Conservation (phyloP, 53 echinoderm and acorn worm genomes). For the Actinopyga echinites region DNA sequence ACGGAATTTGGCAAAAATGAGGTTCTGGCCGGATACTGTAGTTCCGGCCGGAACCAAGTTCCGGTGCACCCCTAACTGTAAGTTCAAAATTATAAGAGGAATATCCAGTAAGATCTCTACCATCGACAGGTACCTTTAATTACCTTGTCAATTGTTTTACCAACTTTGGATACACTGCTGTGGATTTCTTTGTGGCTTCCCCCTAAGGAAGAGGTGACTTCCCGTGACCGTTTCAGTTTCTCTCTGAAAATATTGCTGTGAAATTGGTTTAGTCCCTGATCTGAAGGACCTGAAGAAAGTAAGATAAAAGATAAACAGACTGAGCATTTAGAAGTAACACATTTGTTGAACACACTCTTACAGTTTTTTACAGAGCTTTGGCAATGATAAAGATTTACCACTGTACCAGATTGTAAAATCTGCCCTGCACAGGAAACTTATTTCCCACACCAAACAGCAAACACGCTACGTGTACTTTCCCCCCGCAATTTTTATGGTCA, state of each 20-base stretch:
- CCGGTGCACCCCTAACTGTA: no score
- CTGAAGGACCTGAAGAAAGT: conserved; percentile 56
- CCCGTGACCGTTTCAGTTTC: conserved; percentile 63
- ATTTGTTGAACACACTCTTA: no score
- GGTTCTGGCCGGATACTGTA: neutral
- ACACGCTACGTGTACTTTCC: no score
- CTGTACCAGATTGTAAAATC: no score
- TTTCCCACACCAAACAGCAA: no score
- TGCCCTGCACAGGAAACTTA: no score
- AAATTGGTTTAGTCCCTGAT: conserved; percentile 62
- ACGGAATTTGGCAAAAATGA: no score
- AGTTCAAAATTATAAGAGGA: neutral
- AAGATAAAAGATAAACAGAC: neutral
- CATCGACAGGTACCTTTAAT: neutral
- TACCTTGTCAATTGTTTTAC: conserved; percentile 92
- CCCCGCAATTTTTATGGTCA: no score
- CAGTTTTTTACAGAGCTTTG: no score
- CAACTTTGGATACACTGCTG: conserved; percentile 95
- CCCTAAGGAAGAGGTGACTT: conserved; percentile 62
- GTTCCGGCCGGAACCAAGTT: no score
- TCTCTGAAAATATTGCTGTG: conserved; percentile 70
- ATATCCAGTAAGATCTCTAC: no score
- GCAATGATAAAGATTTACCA: no score
- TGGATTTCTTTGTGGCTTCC: conserved; percentile 95
- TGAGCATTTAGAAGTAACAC: neutral